phyloP scores from a whole-genome alignment of 1,140 invertebrate species.

The Ridgeia piscesae region DNA sequence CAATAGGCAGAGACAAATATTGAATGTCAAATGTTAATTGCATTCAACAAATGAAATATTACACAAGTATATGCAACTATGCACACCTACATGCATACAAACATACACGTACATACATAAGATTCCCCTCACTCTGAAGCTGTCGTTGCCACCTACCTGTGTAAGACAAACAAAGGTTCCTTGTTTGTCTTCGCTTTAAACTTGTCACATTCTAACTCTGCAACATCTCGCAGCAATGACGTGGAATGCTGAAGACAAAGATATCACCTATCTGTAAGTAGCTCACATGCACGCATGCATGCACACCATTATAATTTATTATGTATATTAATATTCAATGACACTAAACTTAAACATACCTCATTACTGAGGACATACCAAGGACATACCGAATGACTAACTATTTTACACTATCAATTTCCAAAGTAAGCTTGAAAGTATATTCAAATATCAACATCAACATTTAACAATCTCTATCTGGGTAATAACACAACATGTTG shows the following conservation, averaged over 20 bases:
- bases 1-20: too few relatives aligned
- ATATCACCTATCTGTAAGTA: background rate
- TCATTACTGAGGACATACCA: background rate
- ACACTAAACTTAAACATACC: too few relatives aligned
- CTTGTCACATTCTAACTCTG: constrained; percentile 66
- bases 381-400: background rate
- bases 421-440: background rate
- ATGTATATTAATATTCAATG: background rate
- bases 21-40: background rate
- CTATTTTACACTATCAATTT: background rate
- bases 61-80: too few relatives aligned
- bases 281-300: background rate
- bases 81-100: too few relatives aligned
- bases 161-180: constrained; percentile 38
- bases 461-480: too few relatives aligned
- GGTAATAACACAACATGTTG: background rate
- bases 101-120: too few relatives aligned
- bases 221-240: constrained; percentile 68
- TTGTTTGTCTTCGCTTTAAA: constrained; percentile 60
- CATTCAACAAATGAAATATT: background rate
- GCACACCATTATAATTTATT: background rate
- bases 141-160: constrained; percentile 36
- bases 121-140: background rate
- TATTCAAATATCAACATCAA: background rate
- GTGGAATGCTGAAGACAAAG: constrained; percentile 58